These are phyloP conservation scores for Crotophaga sulcirostris DNA, from an alignment of 2,113 vertebrate genomes.

Conservation along the genomic window DNA sequence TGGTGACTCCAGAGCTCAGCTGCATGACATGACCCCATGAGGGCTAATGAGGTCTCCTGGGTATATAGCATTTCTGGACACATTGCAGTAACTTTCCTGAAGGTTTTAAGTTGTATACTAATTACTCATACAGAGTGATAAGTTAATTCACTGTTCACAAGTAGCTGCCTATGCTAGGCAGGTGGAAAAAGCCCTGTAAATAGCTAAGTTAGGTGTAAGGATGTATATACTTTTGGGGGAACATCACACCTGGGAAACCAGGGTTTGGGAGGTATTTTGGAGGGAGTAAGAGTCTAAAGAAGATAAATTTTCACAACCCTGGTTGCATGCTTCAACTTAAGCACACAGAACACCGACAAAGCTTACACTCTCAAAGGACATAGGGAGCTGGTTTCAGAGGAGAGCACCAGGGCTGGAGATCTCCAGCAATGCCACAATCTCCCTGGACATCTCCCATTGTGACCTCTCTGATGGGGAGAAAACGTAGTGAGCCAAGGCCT, in stretches of 20 bases:
- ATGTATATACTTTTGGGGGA: background rate
- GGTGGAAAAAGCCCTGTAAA: background rate
- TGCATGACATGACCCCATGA: background rate
- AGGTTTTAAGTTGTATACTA: background rate
- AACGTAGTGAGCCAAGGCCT: fast-evolving
- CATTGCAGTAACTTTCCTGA: background rate
- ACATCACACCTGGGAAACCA: background rate
- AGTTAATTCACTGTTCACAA: background rate
- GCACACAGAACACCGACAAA: fast-evolving
- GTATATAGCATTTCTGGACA: background rate
- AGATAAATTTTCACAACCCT: background rate
- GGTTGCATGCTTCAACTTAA: background rate
- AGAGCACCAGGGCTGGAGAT: background rate
- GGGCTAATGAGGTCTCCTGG: background rate
- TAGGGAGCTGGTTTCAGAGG: background rate
- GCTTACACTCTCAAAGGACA: background rate
- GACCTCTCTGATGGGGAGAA: background rate
- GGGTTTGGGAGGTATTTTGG: background rate
- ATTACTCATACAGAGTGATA: background rate
- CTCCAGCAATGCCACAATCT: background rate
- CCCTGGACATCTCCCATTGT: background rate
- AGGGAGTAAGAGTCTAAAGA: background rate
- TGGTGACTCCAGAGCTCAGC: background rate
- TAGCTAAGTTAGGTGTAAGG: background rate
- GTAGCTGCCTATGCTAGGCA: background rate